Percentiles rank a stretch among this genome's conserved stretches.
phyloP scores from a whole-genome alignment of 2,113 vertebrate genomes.

The Eulemur rufifrons region DNA sequence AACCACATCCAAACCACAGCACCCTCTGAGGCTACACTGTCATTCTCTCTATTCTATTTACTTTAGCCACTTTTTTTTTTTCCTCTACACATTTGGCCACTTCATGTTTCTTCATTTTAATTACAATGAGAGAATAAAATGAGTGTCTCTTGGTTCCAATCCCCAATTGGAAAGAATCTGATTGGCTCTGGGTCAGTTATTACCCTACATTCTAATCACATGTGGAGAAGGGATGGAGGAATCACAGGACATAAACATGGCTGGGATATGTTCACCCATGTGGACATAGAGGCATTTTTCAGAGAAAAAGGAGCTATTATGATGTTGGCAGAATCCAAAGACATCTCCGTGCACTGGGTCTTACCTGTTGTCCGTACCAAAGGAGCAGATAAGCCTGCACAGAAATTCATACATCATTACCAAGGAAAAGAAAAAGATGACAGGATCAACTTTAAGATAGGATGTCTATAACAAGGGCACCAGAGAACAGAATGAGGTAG shows the following conservation, averaged over 20 bases:
- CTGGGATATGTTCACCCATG: background rate
- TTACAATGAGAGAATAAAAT: background rate
- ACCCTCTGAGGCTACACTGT: background rate
- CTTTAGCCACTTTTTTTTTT: background rate
- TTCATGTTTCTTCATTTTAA: background rate
- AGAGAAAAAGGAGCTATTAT: background rate
- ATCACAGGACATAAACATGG: background rate
- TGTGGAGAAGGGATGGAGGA: background rate
- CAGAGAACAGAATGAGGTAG: background rate
- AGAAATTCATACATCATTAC: background rate
- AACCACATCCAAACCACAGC: too few relatives aligned
- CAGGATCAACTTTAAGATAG: background rate
- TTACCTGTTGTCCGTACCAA: background rate
- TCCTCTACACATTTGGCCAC: background rate
- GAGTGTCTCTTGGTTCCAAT: background rate
- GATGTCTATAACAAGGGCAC: background rate
- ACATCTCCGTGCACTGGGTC: background rate
- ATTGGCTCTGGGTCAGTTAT: background rate
- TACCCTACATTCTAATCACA: background rate
- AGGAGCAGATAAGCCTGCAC: background rate
- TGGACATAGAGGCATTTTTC: background rate
- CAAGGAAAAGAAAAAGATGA: background rate
- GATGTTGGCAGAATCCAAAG: background rate
- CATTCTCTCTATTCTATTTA: background rate
- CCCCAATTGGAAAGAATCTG: background rate